Evolutionary conservation across 2,113 vertebrate genomes (phyloP), one percentile per base, ranked within the genome.

Genomic region (Ancistrus triradiatus): DNA sequence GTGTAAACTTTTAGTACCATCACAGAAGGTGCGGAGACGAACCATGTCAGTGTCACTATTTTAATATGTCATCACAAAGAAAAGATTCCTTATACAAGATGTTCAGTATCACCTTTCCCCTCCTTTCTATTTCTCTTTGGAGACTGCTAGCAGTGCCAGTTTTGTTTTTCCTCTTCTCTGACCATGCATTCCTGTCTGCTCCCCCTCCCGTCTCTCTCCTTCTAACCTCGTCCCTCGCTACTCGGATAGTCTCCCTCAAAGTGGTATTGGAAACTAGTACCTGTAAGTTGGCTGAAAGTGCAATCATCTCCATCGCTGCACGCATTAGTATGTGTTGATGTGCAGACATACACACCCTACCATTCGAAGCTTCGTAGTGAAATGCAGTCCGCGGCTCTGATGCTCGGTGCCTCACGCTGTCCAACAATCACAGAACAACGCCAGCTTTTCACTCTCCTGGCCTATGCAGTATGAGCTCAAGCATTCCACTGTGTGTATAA

Each of bases 241-340:
- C 68, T 89, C 68, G 90, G 88, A 92, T 92, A 98, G 96, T 95
- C 95, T 92, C 96, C 96, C 90, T 98, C 96, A 92, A 98, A 98
- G 93, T 98, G 96, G 96, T 98, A 98, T 93, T 98, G 96, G 96
- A 98, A 98, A 85, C 91, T 98, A 90, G 96, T 98, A 89, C 96
- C 96, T 89, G 96, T 98, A 98, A 98, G 95, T 98, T 89, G 77
- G 81, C 81, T 82, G 81, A 74, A 78, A 81, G 76, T 51, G 68
- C 71, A 70, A 68, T 70, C 76, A 61, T 75, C 73, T 72, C 78
- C 74, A 78, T 71, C 72, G 63, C 73, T 83, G 81, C 85, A 88
- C 84, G 80, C 70, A 74, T 82, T 78, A 75, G 80, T 75, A 69
- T 82, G 73, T 86, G 81, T 87, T 78, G 58, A 74, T 86, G 77